Conservation (phyloP, 2,888 invertebrate genomes). For the Bombyx huttoni region DNA sequence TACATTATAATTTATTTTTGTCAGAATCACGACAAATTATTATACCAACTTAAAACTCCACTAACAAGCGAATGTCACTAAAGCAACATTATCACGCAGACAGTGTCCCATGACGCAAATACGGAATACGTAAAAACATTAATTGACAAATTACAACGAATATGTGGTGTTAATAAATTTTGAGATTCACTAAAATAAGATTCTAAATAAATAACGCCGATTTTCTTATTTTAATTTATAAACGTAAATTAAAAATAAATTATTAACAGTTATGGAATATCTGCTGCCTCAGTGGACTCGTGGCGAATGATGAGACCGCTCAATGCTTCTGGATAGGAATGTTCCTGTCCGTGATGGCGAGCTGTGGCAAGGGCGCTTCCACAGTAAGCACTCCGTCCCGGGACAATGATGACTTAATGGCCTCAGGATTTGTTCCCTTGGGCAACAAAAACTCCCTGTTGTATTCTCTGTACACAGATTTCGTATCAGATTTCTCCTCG, state of each 20-base stretch:
- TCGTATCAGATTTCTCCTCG: conserved; percentile 97
- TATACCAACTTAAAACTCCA: not conserved
- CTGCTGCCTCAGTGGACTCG: conserved; percentile 39
- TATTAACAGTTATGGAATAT: conserved; percentile 70
- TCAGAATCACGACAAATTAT: not conserved
- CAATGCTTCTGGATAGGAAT: conserved; percentile 83
- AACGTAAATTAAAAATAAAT: conserved; percentile 68
- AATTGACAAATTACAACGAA: conserved; percentile 33
- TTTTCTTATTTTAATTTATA: conserved; percentile 52
- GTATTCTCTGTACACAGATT: conserved; percentile 98
- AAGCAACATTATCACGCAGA: conserved; percentile 41
- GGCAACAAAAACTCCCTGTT: conserved; percentile 97
- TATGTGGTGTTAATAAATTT: conserved; percentile 38
- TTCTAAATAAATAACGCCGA: conserved; percentile 62
- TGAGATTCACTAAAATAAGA: conserved; percentile 61
- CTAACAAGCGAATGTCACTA: conserved; percentile 34
- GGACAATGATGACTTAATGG: conserved; percentile 94
- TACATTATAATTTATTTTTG: not conserved
- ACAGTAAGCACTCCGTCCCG: conserved; percentile 97
- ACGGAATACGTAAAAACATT: conserved; percentile 31
- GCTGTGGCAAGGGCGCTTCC: conserved; percentile 94
- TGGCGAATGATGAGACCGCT: conserved; percentile 24
- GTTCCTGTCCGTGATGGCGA: conserved; percentile 83
- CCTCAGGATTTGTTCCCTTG: conserved; percentile 96
- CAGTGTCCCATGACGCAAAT: conserved; percentile 31